These are phyloP conservation scores for Cantharis flavilabris DNA, from an alignment of 2,888 invertebrate species.

Conservation along the genomic window DNA sequence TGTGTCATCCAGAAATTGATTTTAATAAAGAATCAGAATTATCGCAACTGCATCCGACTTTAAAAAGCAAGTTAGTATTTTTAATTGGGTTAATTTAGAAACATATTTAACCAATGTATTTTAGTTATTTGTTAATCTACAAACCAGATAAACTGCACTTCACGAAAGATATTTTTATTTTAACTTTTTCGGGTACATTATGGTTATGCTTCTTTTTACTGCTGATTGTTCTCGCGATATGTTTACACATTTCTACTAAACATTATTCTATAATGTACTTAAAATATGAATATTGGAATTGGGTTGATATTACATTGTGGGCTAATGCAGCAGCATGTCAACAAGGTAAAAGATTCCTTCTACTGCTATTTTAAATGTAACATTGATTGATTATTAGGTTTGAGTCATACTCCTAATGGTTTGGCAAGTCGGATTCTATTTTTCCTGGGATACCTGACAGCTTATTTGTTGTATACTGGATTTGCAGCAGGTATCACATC, in stretches of 20 bases:
- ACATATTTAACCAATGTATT: slow-evolving; percentile 5
- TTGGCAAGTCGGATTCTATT: slow-evolving; percentile 44
- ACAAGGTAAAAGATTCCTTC: slow-evolving; percentile 41
- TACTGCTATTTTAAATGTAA: neutral
- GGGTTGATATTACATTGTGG: slow-evolving; percentile 50
- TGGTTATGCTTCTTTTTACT: slow-evolving; percentile 46
- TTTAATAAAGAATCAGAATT: neutral
- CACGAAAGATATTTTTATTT: slow-evolving; percentile 47
- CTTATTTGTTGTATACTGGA: slow-evolving; percentile 48
- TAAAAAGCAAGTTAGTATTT: slow-evolving; percentile 12
- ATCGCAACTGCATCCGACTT: slow-evolving; percentile 5
- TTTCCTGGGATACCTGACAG: slow-evolving; percentile 44
- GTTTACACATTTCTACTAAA: slow-evolving; percentile 40
- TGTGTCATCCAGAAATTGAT: slow-evolving; percentile 12
- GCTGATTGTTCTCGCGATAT: slow-evolving; percentile 41
- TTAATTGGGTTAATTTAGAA: neutral
- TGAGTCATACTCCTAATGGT: slow-evolving; percentile 45
- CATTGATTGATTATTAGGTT: slow-evolving; percentile 36
- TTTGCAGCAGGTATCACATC: slow-evolving; percentile 51
- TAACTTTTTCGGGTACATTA: slow-evolving; percentile 46
- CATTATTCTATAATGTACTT: slow-evolving; percentile 37
- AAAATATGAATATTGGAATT: slow-evolving; percentile 41
- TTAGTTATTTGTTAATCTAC: slow-evolving; percentile 43
- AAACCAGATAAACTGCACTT: slow-evolving; percentile 39
- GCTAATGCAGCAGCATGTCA: slow-evolving; percentile 51